Evolutionary conservation across 2,888 invertebrate species (phyloP), one percentile per base, ranked within the genome.

Genomic region (Lasioglossum villosulum): DNA sequence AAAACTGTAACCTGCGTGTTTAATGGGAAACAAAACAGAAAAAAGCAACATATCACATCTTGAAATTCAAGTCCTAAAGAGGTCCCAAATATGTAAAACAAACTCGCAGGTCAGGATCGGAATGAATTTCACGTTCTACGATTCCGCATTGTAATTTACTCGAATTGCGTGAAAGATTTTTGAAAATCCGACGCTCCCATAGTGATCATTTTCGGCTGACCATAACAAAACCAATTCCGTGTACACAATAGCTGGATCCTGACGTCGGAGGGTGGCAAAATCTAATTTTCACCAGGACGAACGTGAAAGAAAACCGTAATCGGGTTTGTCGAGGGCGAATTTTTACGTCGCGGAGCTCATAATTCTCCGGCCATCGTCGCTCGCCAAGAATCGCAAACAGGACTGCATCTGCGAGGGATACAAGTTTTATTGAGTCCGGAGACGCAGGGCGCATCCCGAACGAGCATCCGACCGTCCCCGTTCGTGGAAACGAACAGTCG

Each of bases 361-460:
- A 77, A 74, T 74, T 73, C 73, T 68, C 34, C 34, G n/a, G 23
- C 16, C 79, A 39, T 77, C 63, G 68, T 56, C 48, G 77, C 66
- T n/a, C 76, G 39, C 19, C 34, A 23, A 70, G 45, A 68, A 56
- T 63, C 56, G 71, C 52, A 83, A 71, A 72, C 37, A 42, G 16
- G 27, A 59, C 56, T 63, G 39, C 19, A 74, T 48, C 68, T 39
- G 4, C 6, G 3, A 72, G 48, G 75, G 59, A 83, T 79, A 42
- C 76, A 78, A 75, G 73, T 83, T 88, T 88, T 81, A 83, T 83
- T 23, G 74, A 70, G 76, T 73, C 63, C 37, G n/a, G 37, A 39
- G 30, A 63, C 74, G 74, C 59, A 79, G 63, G 30, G 34, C n/a
- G 78, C 74, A 23, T 80, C 63, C 71, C 27, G 74, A 70, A 79